Evolutionary conservation across 1,140 invertebrate genomes (phyloP).

Genomic region (Rhagoletis pomonella): DNA sequence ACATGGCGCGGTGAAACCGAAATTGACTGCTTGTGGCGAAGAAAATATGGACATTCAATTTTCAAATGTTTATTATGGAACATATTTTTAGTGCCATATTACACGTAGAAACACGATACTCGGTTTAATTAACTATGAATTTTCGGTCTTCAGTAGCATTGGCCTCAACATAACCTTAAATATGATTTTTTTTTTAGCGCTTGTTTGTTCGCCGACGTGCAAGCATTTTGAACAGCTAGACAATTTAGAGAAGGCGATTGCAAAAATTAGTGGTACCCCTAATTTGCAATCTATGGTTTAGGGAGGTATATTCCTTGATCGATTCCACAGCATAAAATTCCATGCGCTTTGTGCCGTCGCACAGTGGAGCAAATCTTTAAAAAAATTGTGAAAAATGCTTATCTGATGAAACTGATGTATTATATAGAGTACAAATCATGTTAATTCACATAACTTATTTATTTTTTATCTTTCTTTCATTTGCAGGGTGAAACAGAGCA

Average conservation of each 20-base stretch:
- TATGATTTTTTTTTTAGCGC: not conserved
- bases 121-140: not conserved
- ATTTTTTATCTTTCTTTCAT: slow-evolving; percentile 50
- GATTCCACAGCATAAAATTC: not conserved
- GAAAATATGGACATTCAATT: too few species aligned
- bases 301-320: not conserved
- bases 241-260: not conserved
- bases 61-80: too few species aligned
- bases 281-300: not conserved
- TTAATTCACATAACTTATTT: not conserved
- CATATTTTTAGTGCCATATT: too few species aligned
- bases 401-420: too few species aligned
- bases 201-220: not conserved
- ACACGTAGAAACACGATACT: not conserved
- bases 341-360: not conserved
- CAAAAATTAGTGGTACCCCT: not conserved
- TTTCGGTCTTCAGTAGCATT: not conserved
- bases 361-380: slow-evolving; percentile 5
- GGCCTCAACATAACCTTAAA: slow-evolving; percentile 31
- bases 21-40: not conserved
- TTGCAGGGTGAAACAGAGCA: slow-evolving; percentile 83
- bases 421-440: too few species aligned
- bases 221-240: not conserved
- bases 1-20: slow-evolving; percentile 56
- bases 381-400: too few species aligned